Percentiles rank a stretch among this genome's conserved stretches.
Evolutionary conservation across 2,797 vertebrate genomes (phyloP).

Genomic region (Dallia pectoralis): DNA sequence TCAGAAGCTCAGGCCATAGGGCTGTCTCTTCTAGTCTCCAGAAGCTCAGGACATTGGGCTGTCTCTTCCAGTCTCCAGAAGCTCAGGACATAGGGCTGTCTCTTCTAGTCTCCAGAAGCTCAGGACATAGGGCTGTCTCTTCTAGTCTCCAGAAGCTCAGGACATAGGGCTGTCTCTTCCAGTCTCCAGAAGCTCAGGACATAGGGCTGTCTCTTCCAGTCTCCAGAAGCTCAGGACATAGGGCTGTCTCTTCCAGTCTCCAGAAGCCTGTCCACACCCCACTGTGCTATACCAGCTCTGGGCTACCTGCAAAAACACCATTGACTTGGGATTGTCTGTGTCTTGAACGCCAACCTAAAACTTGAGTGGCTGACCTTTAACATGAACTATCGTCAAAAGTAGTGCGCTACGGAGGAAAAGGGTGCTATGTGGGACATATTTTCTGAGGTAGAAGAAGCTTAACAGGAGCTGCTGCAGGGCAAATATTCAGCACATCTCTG

Average conservation of each 20-base stretch:
- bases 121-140: not conserved
- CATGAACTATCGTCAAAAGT: not conserved
- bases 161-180: not conserved
- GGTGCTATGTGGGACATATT: not conserved
- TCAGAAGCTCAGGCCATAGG: no score
- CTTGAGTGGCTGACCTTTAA: not conserved
- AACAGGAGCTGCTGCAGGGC: not conserved
- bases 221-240: not conserved
- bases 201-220: not conserved
- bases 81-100: not conserved
- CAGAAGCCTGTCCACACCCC: no score
- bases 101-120: not conserved
- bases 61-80: no score
- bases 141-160: not conserved
- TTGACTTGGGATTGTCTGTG: no score
- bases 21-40: no score
- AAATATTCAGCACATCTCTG: conserved; percentile 26
- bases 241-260: not conserved
- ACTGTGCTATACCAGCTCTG: no score
- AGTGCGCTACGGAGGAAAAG: not conserved
- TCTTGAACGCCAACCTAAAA: no score
- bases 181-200: not conserved
- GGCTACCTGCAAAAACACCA: no score
- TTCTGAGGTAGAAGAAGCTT: not conserved
- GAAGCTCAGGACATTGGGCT: no score